These are phyloP conservation scores for Spinus pinus DNA, from an alignment of 2,797 vertebrate species.

Conservation along the genomic window DNA sequence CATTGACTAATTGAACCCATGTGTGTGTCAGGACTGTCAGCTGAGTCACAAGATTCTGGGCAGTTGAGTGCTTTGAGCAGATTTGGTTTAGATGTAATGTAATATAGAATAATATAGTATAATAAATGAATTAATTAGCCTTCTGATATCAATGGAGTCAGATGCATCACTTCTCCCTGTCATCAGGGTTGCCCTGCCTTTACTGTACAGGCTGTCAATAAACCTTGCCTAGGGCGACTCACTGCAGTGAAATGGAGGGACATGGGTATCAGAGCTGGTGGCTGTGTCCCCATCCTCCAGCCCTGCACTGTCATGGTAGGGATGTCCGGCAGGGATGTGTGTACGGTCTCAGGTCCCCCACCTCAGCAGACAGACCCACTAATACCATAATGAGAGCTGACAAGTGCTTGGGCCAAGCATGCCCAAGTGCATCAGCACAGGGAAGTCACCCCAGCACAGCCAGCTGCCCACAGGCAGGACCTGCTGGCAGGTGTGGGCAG, in stretches of 20 bases:
- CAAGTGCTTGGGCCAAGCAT: neutral
- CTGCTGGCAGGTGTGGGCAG: neutral
- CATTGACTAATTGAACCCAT: too few species aligned
- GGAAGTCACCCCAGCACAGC: neutral
- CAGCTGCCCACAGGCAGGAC: neutral
- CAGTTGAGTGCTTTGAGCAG: too few species aligned
- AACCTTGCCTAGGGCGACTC: neutral
- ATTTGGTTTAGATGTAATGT: too few species aligned
- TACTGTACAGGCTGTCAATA: neutral
- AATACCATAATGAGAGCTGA: conserved; percentile 38
- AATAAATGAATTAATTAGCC: too few species aligned
- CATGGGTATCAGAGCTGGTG: rapidly evolving
- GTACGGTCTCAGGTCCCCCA: neutral
- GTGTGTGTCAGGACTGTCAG: too few species aligned
- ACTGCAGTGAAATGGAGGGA: neutral
- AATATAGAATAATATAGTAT: too few species aligned
- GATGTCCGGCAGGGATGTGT: neutral
- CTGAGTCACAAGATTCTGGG: too few species aligned
- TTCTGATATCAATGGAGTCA: too few species aligned
- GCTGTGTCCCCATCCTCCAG: neutral
- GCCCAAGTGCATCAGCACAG: neutral
- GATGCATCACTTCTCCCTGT: too few species aligned
- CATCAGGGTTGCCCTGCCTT: too few species aligned
- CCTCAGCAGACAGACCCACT: rapidly evolving
- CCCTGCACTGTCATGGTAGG: neutral